Base-by-base conservation (phyloP, 2,888 invertebrate species). In the Linnaemya tessellans region DNA sequence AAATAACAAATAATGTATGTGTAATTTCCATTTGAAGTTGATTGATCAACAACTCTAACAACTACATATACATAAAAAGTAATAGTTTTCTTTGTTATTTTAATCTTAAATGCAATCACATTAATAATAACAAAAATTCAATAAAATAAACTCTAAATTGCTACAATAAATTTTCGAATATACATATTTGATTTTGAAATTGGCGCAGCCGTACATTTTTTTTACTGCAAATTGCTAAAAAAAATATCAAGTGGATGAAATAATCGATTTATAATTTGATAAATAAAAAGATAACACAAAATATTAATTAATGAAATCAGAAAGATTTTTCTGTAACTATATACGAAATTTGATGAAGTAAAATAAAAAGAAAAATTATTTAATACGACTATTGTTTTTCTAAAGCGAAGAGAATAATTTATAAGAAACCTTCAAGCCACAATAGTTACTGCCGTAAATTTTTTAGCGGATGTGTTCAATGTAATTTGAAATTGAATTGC, bases 51-150 rank as follows among this genome's bases (percentile, higher is more conserved):
- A 62, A 84, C 49, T 68, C 67, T 41, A 41, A 75, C 54, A 65
- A 64, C 78, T 80, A 83, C 41, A 70, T 73, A 82, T 74, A 38
- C 75, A 56, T 62, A 30, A 11, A 82, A 70, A 81, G 71, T 71
- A 84, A 82, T 86, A 84, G 83, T 84, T 86, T 88, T 86, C 86
- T 84, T 87, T 87, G 87, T 87, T 88, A 87, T 74, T 85, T 85
- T 82, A 84, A 78, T 80, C 71, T 65, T 84, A 80, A 86, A 82
- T 62, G 43, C 81, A 84, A 83, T 83, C 49, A 84, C 67, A 81
- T 77, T 77, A 74, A 67, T 78, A 62, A 71, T 67, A 81, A 79
- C 70, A 78, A 80, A 81, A 81, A 49, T 5, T 74, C 46, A 79
- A 81, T 75, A 62, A 86, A 81, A 56, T 25, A 46, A 77, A 78